Percentiles rank a stretch among this genome's conserved stretches.
phyloP scores from a whole-genome alignment of 2,113 vertebrate genomes.

The human (Homo sapiens) region DNA sequence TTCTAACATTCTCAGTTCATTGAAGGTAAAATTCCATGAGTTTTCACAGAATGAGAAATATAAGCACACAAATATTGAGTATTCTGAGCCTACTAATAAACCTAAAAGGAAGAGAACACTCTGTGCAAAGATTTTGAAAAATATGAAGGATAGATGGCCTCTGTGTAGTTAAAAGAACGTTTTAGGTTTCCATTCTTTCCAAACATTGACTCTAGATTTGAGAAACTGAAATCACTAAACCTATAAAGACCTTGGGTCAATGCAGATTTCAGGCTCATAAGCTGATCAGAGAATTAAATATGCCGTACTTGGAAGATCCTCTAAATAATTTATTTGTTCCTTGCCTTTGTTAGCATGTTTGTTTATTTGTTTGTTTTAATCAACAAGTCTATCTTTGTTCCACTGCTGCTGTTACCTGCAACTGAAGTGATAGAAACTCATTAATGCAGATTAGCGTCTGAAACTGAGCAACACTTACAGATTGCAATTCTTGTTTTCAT shows the following conservation, averaged over 20 bases:
- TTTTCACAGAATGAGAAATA: conserved; percentile 23
- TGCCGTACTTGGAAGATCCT: not conserved
- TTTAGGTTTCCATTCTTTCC: not conserved
- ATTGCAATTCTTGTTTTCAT: conserved; percentile 15
- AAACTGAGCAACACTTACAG: conserved; percentile 43
- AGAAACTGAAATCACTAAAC: not conserved
- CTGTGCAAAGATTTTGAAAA: not conserved
- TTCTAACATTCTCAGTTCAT: not conserved
- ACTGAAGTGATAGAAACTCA: conserved; percentile 43
- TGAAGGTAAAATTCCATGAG: not conserved
- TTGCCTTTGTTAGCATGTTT: not conserved
- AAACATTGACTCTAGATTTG: not conserved
- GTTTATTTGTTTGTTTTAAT: conserved; percentile 33
- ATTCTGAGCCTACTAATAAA: not conserved
- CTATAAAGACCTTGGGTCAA: not conserved
- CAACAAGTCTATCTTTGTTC: not conserved
- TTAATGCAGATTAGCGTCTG: conserved; percentile 49
- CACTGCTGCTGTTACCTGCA: conserved; percentile 20
- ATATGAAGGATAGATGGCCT: not conserved
- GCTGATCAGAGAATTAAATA: conserved; percentile 19
- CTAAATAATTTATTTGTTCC: not conserved
- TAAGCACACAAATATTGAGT: not conserved
- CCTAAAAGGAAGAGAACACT: not conserved
- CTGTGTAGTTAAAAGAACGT: not conserved
- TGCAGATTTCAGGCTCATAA: not conserved